Base-by-base conservation (phyloP, 2,113 vertebrate species). In the Oncorhynchus keta region DNA sequence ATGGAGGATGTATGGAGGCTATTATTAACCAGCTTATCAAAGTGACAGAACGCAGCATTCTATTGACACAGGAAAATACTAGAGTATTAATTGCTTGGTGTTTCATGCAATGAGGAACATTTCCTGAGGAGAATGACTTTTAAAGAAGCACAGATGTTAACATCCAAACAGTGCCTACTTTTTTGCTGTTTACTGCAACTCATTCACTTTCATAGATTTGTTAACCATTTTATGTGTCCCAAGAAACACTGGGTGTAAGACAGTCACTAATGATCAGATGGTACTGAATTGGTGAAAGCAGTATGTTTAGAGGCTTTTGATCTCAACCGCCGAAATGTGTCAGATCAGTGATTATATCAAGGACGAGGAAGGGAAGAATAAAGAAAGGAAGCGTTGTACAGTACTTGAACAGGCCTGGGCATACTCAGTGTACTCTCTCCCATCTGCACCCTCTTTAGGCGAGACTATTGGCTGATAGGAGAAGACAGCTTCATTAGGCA, bases 401-500 rank as follows among this genome's bases (percentile, higher is more conserved):
- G 49, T 51, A 51, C 14, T 51, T 61, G 57, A 61, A 61, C 20
- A 61, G 57, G 14, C 5, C 3, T 22, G 14, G 6, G 9, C 5
- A n/a, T 61, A 61, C 6, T 48, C 20, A 30, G 18, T 14, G 5
- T 70, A 20, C 39, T 45, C 7, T 32, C 26, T 26, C 22, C 49
- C 45, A 81, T 73, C 77, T 79, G 77, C 45, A 22, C 71, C 59
- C 35, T 73, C 64, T 24, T 22, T 12, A 70, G 3, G 51, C 24
- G 45, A 71, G 66, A 30, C 48, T 22, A 62, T 3, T 20, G 22
- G 39, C 68, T 76, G 79, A 84, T 78, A 49, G 69, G 74, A 79
- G 76, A 74, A 84, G 83, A 81, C 83, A 65, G 32, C 64, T 78
- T 74, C 66, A 64, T 64, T 70, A 45, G 72, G 72, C 73, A 75